Evolutionary conservation across 1,140 invertebrate species (phyloP), one percentile per base, ranked within the genome.

Genomic region (Caenorhabditis inopinata): DNA sequence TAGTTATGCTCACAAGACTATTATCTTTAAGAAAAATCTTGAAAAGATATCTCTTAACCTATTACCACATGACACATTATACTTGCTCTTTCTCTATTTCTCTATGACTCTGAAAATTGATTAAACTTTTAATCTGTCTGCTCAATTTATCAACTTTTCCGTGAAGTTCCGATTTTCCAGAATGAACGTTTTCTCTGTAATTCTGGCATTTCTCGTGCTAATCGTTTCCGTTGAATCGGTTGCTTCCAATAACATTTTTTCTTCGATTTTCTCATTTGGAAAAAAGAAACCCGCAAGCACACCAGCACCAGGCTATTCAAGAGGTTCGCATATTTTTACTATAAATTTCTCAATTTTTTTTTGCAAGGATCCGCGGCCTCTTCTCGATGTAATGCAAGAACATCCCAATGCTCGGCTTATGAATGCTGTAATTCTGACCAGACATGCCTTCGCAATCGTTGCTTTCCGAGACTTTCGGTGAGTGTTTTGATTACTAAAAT

Each of bases 191-290:
- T 23, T 68, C 29, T 18, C 14, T 0, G 12, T 38, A 21, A 29
- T 68, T 6, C 58, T 68, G 1, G 38, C 14, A 42, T 11, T 68
- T 68, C 38, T 68, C 11, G n/a, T 68, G n/a, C 9, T 68, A 6
- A 42, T 68, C 11, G n/a, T 27, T 18, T 68, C 58, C 16, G n/a
- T 38, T 21, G 32, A 68, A 32, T 68, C 58, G 7, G 58, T 21
- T 9, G 25, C 58, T 27, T 68, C 58, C 14, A 68, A 38, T 18
- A 68, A 68, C 32, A 68, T 68, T 68, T 68, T 68, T 12, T 68
- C 58, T 18, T 68, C 58, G 38, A 68, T 68, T 38, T 68, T 68
- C 32, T 68, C 58, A 38, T 68, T 68, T 42, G 58, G 58, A n/a
- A 68, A 68, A 21, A 68, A 68, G 18, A 68, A 68, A 38, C 58